Evolutionary conservation across 1,140 invertebrate genomes (phyloP), one percentile per base, ranked within the genome.

Genomic region (Bilobella aurantiaca): DNA sequence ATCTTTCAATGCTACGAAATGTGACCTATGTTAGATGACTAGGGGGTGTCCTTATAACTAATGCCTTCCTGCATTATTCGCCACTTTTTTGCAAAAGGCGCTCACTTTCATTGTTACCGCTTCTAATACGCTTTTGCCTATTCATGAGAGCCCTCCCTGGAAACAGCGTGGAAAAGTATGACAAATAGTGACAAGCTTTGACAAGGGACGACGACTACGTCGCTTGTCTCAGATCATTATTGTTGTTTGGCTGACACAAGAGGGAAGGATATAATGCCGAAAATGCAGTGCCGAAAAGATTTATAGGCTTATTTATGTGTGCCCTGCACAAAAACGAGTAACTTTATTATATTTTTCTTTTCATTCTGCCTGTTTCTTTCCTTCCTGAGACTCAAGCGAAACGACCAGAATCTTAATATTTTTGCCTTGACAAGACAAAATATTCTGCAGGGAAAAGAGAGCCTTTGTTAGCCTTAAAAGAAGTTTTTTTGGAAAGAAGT

Each of bases 161-260:
- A n/a, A n/a, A 8, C 23, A 53, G 49, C 49, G 49, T 53, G 49
- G 14, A 23, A 53, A 53, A 53, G 8, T 53, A 53, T 53, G 49
- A 53, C 49, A 53, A 53, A 53, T 53, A 23, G 49, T 23, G 49
- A 53, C 49, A 53, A 53, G 14, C 25, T 23, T 53, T 53, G 49
- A 53, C 49, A 53, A 42, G 49, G 25, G 49, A n/a, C n/a, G n/a
- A n/a, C n/a, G n/a, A n/a, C n/a, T n/a, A n/a, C n/a, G n/a, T n/a
- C 25, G 12, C 49, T 53, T 53, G 12, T 53, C 23, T 12, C 49
- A 16, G 23, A 23, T 42, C 23, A 53, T 42, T 53, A 53, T 53
- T 53, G 49, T 53, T 53, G 49, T 53, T 53, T 23, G 14, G 3
- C 23, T 53, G 49, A 16, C 49, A 53, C 49, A 53, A 12, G 5